Percentiles rank a stretch among this genome's conserved stretches.
Conservation (phyloP, 2,113 vertebrate genomes). For the Coptodon bakossiorum region DNA sequence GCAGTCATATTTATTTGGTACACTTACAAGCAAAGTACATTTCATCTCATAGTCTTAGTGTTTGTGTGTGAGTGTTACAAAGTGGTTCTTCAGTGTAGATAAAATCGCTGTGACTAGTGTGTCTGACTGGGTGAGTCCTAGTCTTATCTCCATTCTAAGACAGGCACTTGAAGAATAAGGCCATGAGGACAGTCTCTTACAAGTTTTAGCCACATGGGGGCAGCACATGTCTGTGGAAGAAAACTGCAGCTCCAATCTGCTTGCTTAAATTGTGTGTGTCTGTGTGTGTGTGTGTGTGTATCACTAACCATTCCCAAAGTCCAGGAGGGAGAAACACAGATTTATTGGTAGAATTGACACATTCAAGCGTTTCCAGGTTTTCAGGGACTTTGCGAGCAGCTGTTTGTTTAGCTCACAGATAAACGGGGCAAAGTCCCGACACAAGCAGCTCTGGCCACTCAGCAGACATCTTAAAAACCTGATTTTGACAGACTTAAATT, state of each 20-base stretch:
- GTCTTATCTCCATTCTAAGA: neutral
- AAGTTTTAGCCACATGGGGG: conserved; percentile 42
- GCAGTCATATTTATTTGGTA: neutral
- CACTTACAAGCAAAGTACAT: neutral
- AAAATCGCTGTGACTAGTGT: neutral
- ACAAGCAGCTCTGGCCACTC: neutral
- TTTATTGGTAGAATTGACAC: neutral
- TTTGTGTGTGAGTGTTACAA: neutral
- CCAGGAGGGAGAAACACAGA: neutral
- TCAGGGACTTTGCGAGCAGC: neutral
- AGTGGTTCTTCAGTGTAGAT: neutral
- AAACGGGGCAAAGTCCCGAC: neutral
- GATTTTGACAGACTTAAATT: neutral
- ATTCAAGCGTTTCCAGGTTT: neutral
- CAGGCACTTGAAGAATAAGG: neutral
- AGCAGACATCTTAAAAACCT: neutral
- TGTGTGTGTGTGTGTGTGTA: neutral
- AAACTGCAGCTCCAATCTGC: neutral
- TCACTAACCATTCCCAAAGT: neutral
- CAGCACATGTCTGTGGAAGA: neutral
- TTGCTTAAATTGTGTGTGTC: neutral
- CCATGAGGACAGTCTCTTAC: neutral
- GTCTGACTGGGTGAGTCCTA: neutral
- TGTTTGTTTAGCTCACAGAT: neutral
- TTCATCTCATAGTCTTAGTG: neutral